Evolutionary conservation across 2,888 invertebrate genomes (phyloP).

Genomic region (Timema podura): DNA sequence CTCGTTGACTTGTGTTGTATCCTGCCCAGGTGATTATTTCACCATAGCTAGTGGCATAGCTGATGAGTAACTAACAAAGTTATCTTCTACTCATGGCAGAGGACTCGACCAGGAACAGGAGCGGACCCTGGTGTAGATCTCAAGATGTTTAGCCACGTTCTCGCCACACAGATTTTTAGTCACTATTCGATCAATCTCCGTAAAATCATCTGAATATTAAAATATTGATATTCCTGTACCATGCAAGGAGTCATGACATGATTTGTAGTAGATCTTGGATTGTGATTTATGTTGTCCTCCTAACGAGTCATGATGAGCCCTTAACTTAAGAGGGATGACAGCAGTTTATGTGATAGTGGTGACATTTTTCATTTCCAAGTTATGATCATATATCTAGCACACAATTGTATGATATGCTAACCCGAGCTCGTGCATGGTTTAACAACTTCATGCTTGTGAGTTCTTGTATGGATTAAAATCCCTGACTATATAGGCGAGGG

Average conservation of each 20-base stretch:
- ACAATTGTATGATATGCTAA: neutral
- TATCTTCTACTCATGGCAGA: neutral
- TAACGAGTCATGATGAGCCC: neutral
- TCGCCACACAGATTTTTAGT: neutral
- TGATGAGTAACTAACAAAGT: too few species aligned
- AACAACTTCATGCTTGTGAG: neutral
- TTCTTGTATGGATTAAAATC: neutral
- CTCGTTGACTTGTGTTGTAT: too few species aligned
- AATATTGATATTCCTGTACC: conserved; percentile 1
- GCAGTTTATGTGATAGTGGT: neutral
- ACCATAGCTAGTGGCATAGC: too few species aligned
- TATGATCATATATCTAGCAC: neutral
- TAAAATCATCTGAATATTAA: neutral
- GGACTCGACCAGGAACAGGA: neutral
- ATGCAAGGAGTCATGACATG: neutral
- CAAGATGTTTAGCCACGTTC: neutral
- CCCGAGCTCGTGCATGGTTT: neutral
- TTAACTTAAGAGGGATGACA: neutral
- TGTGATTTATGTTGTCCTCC: neutral
- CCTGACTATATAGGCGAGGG: neutral
- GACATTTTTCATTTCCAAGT: neutral
- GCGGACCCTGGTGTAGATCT: neutral
- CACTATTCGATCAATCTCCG: neutral
- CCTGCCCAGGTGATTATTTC: too few species aligned
- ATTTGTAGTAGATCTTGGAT: neutral